phyloP scores from a whole-genome alignment of 2,888 invertebrate genomes.

The Cephalotes varians region DNA sequence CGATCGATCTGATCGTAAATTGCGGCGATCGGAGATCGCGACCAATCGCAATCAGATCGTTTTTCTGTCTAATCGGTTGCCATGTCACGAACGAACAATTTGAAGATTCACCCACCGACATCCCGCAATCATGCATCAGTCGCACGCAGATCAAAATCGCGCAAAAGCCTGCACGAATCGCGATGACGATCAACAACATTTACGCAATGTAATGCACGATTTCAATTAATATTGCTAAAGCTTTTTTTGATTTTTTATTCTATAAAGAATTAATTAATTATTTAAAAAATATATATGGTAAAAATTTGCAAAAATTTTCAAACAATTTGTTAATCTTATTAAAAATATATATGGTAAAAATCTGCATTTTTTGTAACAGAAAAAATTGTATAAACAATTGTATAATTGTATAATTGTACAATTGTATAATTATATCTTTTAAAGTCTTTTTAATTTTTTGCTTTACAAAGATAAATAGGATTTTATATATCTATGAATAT shows the following conservation, averaged over 20 bases:
- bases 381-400: background rate
- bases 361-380: background rate
- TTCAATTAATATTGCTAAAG: background rate
- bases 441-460: background rate
- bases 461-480: background rate
- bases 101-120: conserved; percentile 3
- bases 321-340: background rate
- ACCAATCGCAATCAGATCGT: conserved; percentile 5
- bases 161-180: background rate
- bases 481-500: background rate
- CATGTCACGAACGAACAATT: background rate
- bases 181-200: background rate
- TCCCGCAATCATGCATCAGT: background rate
- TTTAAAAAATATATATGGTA: background rate
- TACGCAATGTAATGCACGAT: background rate
- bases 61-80: conserved; percentile 28
- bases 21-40: conserved; percentile 8
- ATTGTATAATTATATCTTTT: too few relatives aligned
- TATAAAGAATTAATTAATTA: background rate
- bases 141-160: background rate
- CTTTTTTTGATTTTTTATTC: background rate
- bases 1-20: conserved; percentile 28
- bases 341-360: background rate
- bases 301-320: background rate
- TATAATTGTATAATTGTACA: too few relatives aligned